These are phyloP conservation scores for Peromyscus aztecus DNA, from an alignment of 2,797 vertebrate genomes.

Conservation along the genomic window DNA sequence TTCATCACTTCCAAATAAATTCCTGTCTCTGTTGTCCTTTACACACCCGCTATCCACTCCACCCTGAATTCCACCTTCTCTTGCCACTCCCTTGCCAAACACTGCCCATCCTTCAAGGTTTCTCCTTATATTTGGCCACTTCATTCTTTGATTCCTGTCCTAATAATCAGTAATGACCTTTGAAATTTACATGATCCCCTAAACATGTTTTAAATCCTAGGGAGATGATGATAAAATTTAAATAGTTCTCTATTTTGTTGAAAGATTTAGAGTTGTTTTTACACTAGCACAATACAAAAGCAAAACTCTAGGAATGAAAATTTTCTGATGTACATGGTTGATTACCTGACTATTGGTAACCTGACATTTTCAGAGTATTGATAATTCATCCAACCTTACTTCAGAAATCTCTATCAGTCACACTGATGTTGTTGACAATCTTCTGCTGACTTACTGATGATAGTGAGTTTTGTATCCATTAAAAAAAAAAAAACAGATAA, in stretches of 20 bases:
- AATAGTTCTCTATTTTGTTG: constrained; percentile 7
- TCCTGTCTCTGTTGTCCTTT: background rate
- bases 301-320: background rate
- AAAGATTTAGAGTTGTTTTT: background rate
- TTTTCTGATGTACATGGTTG: background rate
- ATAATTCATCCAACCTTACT: background rate
- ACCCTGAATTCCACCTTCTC: background rate
- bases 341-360: background rate
- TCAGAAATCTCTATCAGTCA: background rate
- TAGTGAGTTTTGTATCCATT: background rate
- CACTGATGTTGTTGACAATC: background rate
- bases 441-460: background rate
- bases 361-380: background rate
- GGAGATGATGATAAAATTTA: background rate
- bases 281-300: background rate
- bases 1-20: background rate
- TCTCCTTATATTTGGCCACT: background rate
- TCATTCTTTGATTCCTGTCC: background rate
- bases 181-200: background rate
- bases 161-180: background rate
- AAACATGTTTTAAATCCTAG: background rate
- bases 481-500: constrained; percentile 45
- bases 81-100: background rate
- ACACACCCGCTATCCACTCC: background rate
- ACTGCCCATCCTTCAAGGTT: background rate